Evolutionary conservation across 2,797 vertebrate species (phyloP).

Genomic region (Capromys pilorides): DNA sequence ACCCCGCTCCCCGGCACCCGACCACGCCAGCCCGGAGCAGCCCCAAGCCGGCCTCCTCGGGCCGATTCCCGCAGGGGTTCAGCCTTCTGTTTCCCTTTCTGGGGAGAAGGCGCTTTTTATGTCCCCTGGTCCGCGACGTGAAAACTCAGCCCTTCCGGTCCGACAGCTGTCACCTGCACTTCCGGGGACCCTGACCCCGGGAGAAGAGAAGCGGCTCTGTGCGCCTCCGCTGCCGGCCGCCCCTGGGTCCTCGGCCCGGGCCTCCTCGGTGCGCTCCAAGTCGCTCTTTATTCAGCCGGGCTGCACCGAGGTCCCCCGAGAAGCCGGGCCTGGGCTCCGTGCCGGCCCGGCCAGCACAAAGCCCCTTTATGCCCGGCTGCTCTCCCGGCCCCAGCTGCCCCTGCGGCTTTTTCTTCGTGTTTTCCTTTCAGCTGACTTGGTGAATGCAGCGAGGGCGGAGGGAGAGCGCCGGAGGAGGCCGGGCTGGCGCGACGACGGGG

Average conservation of each 20-base stretch:
- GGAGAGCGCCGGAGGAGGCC: slow-evolving; percentile 75
- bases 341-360: slow-evolving; percentile 82
- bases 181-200: slow-evolving; percentile 62
- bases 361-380: slow-evolving; percentile 83
- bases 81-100: not conserved
- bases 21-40: not conserved
- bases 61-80: accelerated
- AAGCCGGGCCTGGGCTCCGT: not conserved
- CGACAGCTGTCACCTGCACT: slow-evolving; percentile 54
- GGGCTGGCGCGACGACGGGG: slow-evolving; percentile 58
- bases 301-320: slow-evolving; percentile 75
- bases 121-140: not conserved
- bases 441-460: slow-evolving; percentile 82
- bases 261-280: slow-evolving; percentile 40
- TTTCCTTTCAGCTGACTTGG: slow-evolving; percentile 86
- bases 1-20: accelerated
- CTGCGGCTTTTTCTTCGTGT: slow-evolving; percentile 80
- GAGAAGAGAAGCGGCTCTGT: slow-evolving; percentile 75
- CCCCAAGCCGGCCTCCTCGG: not conserved
- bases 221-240: not conserved
- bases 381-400: slow-evolving; percentile 84
- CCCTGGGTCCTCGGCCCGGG: not conserved
- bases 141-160: not conserved
- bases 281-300: slow-evolving; percentile 83
- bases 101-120: not conserved